Percentiles rank a stretch among this genome's conserved stretches.
Evolutionary conservation across 2,113 vertebrate genomes (phyloP).

Genomic region (Macaca mulatta): DNA sequence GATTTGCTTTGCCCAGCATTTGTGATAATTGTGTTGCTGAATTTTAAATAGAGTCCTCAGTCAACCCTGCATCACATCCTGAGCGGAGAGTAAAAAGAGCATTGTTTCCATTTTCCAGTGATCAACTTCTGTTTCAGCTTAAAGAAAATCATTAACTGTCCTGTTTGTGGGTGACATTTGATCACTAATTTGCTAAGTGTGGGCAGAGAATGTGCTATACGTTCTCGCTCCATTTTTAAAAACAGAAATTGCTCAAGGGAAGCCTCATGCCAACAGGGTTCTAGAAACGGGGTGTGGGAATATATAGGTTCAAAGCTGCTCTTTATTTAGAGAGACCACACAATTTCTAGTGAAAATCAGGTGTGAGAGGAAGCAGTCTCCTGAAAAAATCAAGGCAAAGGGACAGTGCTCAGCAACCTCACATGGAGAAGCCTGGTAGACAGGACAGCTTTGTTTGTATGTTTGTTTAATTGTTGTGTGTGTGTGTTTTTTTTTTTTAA

Average conservation of each 20-base stretch:
- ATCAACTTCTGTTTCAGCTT: slow-evolving; percentile 9
- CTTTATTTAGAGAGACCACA: not conserved
- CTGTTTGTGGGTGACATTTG: not conserved
- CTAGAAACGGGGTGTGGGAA: not conserved
- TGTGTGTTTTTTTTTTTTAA: not conserved
- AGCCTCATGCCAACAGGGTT: not conserved
- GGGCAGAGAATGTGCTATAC: not conserved
- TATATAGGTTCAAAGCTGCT: not conserved
- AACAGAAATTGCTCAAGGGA: not conserved
- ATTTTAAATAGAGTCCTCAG: slow-evolving; percentile 76
- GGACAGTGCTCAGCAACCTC: not conserved
- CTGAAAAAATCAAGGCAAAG: not conserved
- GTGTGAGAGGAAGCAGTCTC: not conserved
- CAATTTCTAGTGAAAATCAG: not conserved
- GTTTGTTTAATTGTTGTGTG: not conserved
- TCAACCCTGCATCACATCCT: slow-evolving; percentile 45
- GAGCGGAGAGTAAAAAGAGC: slow-evolving; percentile 38
- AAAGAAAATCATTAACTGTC: slow-evolving; percentile 39
- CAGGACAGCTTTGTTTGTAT: not conserved
- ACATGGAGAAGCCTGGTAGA: not conserved
- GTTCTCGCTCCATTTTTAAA: not conserved
- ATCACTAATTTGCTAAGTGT: slow-evolving; percentile 30
- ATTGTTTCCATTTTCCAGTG: slow-evolving; percentile 58
- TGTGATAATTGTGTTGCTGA: slow-evolving; percentile 75
- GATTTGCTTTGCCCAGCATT: slow-evolving; percentile 72